Percentiles rank a stretch among this genome's conserved stretches.
These are phyloP conservation scores for Bombus superbus DNA, from an alignment of 1,140 invertebrate genomes.

Conservation along the genomic window DNA sequence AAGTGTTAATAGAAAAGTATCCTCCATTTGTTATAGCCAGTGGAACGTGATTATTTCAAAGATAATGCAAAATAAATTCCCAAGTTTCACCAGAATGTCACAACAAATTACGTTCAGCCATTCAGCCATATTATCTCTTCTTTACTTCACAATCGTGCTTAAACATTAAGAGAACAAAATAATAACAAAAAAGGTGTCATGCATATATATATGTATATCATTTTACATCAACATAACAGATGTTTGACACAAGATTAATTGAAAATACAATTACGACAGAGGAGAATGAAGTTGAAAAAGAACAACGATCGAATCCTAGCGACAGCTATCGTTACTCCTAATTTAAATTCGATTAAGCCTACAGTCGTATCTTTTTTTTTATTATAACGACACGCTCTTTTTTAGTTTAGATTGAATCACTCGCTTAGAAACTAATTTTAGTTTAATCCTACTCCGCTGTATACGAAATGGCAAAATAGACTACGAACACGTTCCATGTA, in stretches of 20 bases:
- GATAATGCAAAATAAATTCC: neutral
- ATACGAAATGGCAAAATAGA: constrained; percentile 26
- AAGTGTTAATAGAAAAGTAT: neutral
- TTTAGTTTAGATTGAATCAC: constrained; percentile 6
- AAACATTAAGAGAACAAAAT: neutral
- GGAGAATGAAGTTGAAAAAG: neutral
- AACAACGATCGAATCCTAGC: constrained; percentile 1
- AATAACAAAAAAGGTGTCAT: neutral
- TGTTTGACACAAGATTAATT: neutral
- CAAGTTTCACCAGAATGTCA: neutral
- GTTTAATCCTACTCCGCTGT: neutral
- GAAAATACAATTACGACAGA: neutral
- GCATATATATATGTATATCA: too few species aligned
- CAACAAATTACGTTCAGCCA: neutral
- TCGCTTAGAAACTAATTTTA: neutral
- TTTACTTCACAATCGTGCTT: neutral
- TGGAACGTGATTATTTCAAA: neutral
- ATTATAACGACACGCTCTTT: neutral
- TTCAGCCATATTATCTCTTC: too few species aligned
- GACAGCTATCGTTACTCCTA: neutral
- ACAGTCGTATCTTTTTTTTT: neutral
- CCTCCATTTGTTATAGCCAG: too few species aligned
- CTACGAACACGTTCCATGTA: neutral
- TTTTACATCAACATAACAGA: neutral
- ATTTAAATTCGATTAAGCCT: constrained; percentile 19